These are phyloP conservation scores for Deladenus siricidicola DNA, from an alignment of 2,888 invertebrate species.

Conservation along the genomic window DNA sequence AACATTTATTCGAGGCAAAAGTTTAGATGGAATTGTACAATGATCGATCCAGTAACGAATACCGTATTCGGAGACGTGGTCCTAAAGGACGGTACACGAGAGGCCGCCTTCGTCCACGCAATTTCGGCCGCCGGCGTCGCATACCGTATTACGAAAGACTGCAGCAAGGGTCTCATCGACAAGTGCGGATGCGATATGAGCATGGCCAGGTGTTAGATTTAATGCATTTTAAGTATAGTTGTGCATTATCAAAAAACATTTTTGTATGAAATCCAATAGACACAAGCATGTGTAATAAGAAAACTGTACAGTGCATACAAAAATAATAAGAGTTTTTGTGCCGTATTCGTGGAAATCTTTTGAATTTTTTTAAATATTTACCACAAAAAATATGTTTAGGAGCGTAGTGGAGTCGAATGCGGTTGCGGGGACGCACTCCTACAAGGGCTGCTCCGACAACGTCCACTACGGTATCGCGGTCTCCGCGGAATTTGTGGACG, in stretches of 20 bases:
- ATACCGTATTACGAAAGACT: conserved; percentile 57
- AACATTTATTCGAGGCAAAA: not conserved
- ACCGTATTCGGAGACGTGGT: conserved; percentile 39
- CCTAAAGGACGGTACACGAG: conserved; percentile 47
- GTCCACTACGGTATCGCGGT: conserved; percentile 53
- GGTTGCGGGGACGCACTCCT: conserved; percentile 43
- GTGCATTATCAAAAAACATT: not conserved
- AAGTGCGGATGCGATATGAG: conserved; percentile 57
- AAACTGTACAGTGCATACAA: no score
- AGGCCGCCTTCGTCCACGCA: conserved; percentile 50
- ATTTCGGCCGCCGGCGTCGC: conserved; percentile 51
- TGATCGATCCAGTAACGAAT: conserved; percentile 32
- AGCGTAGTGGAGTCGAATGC: conserved; percentile 7
- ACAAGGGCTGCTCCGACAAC: conserved; percentile 55
- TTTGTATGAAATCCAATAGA: no score
- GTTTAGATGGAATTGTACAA: conserved; percentile 46
- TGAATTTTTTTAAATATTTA: no score
- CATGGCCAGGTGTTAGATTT: conserved; percentile 1
- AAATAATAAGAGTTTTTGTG: no score
- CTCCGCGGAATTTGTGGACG: conserved; percentile 53
- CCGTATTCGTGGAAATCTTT: no score
- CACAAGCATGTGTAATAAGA: no score
- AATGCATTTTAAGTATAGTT: not conserved
- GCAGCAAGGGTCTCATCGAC: conserved; percentile 55
- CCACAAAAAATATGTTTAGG: no score